Evolutionary conservation across 2,797 vertebrate genomes (phyloP).

Genomic region (Picus viridis): DNA sequence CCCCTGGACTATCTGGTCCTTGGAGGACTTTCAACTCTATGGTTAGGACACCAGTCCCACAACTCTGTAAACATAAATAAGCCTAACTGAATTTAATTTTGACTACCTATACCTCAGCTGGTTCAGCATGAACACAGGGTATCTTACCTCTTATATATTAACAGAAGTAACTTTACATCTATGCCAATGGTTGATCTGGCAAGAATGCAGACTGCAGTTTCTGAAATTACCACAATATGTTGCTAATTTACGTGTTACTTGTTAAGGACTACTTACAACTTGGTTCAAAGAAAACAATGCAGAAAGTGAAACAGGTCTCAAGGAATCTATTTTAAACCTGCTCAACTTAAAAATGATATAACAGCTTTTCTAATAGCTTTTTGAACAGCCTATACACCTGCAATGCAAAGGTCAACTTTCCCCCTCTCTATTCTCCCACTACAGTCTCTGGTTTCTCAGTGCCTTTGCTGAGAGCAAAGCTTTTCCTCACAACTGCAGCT

Average conservation of each 20-base stretch:
- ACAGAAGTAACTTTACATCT: neutral
- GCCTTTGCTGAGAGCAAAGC: neutral
- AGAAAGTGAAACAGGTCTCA: neutral
- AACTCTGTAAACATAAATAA: neutral
- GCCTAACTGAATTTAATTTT: neutral
- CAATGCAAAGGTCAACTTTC: neutral
- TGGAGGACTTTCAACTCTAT: too few species aligned
- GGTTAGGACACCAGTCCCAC: too few species aligned
- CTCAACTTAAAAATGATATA: neutral
- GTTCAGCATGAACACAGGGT: neutral
- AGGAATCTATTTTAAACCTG: neutral
- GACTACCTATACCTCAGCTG: neutral
- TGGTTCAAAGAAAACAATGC: neutral
- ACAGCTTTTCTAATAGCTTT: neutral
- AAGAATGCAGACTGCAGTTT: neutral
- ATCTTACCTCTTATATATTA: neutral
- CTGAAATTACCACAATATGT: neutral
- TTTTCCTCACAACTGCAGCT: neutral
- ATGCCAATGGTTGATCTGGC: neutral
- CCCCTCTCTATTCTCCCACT: neutral
- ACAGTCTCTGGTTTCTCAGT: neutral
- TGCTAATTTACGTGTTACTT: neutral
- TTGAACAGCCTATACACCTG: neutral
- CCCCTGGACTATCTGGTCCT: too few species aligned
- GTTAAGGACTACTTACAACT: neutral